Evolutionary conservation across 2,888 invertebrate species (phyloP).

Genomic region (Nipponacmea schrenckii): DNA sequence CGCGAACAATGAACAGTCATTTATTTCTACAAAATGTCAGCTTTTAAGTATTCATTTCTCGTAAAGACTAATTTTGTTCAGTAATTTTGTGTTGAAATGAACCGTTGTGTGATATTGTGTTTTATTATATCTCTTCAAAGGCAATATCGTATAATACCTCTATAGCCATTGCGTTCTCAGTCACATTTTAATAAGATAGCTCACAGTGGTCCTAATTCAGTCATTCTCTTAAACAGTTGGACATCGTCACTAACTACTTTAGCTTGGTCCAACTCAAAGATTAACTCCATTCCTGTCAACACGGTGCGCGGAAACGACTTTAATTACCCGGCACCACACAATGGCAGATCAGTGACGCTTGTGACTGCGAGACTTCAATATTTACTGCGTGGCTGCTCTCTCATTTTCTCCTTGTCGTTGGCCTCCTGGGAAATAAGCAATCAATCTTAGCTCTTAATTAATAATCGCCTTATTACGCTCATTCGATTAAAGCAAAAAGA

Average conservation of each 20-base stretch:
- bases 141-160: no score
- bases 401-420: not conserved
- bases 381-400: not conserved
- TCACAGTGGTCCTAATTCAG: not conserved
- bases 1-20: no score
- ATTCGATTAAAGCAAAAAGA: conserved; percentile 28
- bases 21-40: no score
- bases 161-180: no score
- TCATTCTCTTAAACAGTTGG: conserved; percentile 19
- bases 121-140: no score
- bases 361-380: not conserved
- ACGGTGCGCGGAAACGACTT: not conserved
- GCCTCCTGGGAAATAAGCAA: conserved; percentile 18
- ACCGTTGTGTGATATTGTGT: no score
- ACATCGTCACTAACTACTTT: conserved; percentile 25
- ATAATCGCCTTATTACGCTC: conserved; percentile 28
- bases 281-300: conserved; percentile 19
- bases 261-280: conserved; percentile 30
- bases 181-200: no score
- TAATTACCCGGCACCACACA: conserved; percentile 2
- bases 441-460: conserved; percentile 20
- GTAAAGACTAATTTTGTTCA: no score
- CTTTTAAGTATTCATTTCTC: no score
- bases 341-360: not conserved
- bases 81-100: no score